A percentile compares a stretch with the other conserved stretches of the same genome.
phyloP scores from a whole-genome alignment of 1,140 invertebrate species.

The Euwallacea fornicatus region DNA sequence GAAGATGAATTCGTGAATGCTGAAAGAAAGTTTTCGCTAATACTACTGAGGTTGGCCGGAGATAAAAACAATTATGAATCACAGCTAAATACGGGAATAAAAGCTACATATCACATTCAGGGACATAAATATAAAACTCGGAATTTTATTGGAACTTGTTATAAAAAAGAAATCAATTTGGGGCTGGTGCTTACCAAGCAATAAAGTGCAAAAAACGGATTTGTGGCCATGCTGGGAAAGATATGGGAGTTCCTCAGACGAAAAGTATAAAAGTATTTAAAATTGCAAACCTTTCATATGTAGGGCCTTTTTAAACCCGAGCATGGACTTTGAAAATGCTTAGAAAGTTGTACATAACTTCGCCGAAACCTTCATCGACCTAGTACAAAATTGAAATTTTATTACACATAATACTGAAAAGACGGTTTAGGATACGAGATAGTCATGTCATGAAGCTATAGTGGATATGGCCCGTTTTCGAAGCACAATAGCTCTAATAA shows the following conservation, averaged over 20 bases:
- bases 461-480: too few relatives aligned
- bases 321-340: conserved; percentile 39
- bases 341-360: conserved; percentile 43
- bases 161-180: not conserved
- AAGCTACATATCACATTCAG: too few relatives aligned
- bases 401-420: not conserved
- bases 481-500: conserved; percentile 6
- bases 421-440: too few relatives aligned
- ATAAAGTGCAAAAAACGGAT: conserved; percentile 10
- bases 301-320: conserved; percentile 23
- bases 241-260: conserved; percentile 4
- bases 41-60: too few relatives aligned
- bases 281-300: conserved; percentile 20
- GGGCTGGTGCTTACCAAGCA: conserved; percentile 7
- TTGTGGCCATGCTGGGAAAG: conserved; percentile 11
- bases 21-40: too few relatives aligned
- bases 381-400: conserved; percentile 12
- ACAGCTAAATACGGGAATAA: too few relatives aligned
- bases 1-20: too few relatives aligned
- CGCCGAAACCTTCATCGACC: conserved; percentile 41
- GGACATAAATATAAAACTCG: too few relatives aligned
- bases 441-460: too few relatives aligned
- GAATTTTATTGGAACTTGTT: too few relatives aligned
- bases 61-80: too few relatives aligned
- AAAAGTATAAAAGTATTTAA: conserved; percentile 11